Evolutionary conservation across 2,888 invertebrate genomes (phyloP).

Genomic region (Reticulitermes lucifugus): DNA sequence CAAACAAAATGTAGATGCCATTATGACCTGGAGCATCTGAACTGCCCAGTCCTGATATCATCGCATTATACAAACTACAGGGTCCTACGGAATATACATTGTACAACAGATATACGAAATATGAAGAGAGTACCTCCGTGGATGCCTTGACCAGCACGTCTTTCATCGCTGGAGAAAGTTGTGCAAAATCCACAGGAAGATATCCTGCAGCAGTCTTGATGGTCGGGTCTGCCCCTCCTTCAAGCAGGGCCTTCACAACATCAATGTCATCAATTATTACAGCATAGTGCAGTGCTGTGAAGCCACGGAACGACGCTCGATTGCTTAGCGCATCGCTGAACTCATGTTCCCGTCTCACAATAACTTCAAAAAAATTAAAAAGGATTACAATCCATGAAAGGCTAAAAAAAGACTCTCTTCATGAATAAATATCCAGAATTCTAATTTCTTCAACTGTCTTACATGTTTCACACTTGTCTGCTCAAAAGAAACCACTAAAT

Average conservation of each 20-base stretch:
- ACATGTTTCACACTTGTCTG: no score
- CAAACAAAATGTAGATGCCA: no score
- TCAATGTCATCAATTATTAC: slow-evolving; percentile 77
- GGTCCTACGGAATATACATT: neutral
- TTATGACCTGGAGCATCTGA: no score
- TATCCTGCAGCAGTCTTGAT: slow-evolving; percentile 84
- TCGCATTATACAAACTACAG: neutral
- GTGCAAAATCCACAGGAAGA: slow-evolving; percentile 78
- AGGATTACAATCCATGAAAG: no score
- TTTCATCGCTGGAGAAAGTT: slow-evolving; percentile 71
- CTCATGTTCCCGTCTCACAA: slow-evolving; percentile 82
- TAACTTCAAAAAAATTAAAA: slow-evolving; percentile 60
- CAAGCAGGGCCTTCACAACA: slow-evolving; percentile 74
- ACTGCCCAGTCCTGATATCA: no score
- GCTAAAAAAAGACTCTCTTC: no score
- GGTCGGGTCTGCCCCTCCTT: slow-evolving; percentile 80
- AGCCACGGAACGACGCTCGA: slow-evolving; percentile 83
- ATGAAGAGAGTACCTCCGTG: slow-evolving; percentile 46
- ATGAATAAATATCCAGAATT: no score
- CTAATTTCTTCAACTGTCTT: no score
- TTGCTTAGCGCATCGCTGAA: slow-evolving; percentile 79
- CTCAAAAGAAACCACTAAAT: no score
- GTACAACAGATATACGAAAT: neutral
- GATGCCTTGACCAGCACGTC: slow-evolving; percentile 69
- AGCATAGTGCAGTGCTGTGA: slow-evolving; percentile 91